Evolutionary conservation across 2,888 invertebrate species (phyloP), one percentile per base, ranked within the genome.

Genomic region (Mythimna pallens): DNA sequence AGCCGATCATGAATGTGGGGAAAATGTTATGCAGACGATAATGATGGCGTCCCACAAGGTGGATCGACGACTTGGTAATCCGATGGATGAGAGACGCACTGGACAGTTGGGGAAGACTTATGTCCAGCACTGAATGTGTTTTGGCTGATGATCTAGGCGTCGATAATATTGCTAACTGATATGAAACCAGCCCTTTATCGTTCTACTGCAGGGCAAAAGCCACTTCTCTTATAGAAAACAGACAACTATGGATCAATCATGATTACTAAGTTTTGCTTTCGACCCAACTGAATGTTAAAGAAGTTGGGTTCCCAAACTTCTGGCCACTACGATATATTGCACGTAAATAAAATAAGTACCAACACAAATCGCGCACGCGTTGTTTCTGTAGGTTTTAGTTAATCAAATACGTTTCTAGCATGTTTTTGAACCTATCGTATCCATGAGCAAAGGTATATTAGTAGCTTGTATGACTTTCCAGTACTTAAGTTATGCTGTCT

Each of bases 291-390:
- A 52, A 30, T 52, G 8, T 9, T 75, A 47, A 14, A 59, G 50
- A 40, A 50, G 10, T 73, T 25, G 36, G 47, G 14, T 34, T 1
- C 25, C 8, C 20, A 58, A 76, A 76, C 30, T 65, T 65, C n/a
- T 4, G 12, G n/a, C 12, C 8, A 17, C 1, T 14, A 30, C 36
- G 12, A 70, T 9, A 47, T 57, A 55, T 25, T n/a, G 12, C 40
- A 30, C 7, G 14, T 58, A 30, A 20, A 52, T 65, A 14, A 20
- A 52, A 17, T 14, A 17, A 12, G 40, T 43, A 40, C n/a, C n/a
- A n/a, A n/a, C 7, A 64, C 2, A 36, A 22, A 65, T 75, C 14
- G 20, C 25, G 17, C 1, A 7, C 12, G 22, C 10, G 30, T 74
- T 40, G 20, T 22, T 73, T 47, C 17, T 47, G 17, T 47, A 17